These are phyloP conservation scores for Ciconia stormi DNA, from an alignment of 2,113 vertebrate species.

Conservation along the genomic window DNA sequence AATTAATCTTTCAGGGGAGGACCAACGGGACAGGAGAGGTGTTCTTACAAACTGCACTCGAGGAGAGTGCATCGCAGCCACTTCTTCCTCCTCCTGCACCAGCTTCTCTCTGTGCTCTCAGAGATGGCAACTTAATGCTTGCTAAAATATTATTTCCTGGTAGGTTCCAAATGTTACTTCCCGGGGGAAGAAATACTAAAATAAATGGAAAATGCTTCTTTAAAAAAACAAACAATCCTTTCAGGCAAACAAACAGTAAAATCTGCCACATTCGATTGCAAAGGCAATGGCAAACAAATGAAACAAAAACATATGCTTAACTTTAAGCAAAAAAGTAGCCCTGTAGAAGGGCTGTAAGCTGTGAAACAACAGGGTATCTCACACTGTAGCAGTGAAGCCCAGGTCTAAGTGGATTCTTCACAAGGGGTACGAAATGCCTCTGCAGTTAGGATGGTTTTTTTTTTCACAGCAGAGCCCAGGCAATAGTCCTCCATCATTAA, in stretches of 20 bases:
- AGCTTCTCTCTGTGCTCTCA: background rate
- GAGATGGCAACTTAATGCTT: background rate
- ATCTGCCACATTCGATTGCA: background rate
- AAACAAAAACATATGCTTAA: background rate
- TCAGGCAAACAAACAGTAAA: conserved; percentile 1
- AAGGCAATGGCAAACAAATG: background rate
- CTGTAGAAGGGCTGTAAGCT: background rate
- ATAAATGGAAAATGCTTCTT: background rate
- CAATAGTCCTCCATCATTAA: background rate
- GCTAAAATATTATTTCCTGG: conserved; percentile 19
- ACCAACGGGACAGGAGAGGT: background rate
- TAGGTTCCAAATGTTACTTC: background rate
- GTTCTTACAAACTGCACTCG: background rate
- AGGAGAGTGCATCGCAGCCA: background rate
- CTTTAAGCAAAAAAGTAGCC: background rate
- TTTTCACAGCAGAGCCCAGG: background rate
- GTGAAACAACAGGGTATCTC: background rate
- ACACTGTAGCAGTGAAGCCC: background rate
- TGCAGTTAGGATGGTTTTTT: background rate
- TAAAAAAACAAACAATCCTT: background rate
- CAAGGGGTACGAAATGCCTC: background rate
- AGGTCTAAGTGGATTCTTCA: background rate
- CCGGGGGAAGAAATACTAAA: background rate
- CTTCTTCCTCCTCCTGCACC: background rate
- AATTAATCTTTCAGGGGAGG: background rate